phyloP scores from a whole-genome alignment of 2,888 invertebrate species.

The Phaedon cochleariae region DNA sequence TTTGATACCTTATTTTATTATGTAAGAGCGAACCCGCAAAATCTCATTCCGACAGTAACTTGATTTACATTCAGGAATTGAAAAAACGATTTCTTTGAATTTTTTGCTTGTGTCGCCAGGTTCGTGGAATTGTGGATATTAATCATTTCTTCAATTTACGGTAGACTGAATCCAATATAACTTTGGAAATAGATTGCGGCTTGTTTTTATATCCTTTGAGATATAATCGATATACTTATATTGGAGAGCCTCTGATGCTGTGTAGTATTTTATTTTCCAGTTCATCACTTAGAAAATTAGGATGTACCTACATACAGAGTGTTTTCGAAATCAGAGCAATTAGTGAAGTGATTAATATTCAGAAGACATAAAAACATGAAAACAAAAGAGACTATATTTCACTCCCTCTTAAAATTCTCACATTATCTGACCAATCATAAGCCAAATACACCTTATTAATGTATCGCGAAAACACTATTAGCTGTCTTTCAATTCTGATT shows the following conservation, averaged over 20 bases:
- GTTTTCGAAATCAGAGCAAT: no score
- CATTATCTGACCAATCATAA: no score
- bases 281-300: no score
- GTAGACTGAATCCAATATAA: not conserved
- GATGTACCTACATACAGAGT: no score
- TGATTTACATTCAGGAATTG: not conserved
- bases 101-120: not conserved
- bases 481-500: no score
- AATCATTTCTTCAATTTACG: slow-evolving; percentile 1
- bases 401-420: no score
- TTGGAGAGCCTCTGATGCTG: not conserved
- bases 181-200: not conserved
- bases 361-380: no score
- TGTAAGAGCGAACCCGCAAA: not conserved
- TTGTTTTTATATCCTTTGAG: not conserved
- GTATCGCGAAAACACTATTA: no score
- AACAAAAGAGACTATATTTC: no score
- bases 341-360: no score
- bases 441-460: no score
- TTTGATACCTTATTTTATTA: no score
- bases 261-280: not conserved
- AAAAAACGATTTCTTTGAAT: not conserved
- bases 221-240: not conserved
- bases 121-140: not conserved
- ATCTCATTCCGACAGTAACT: not conserved